phyloP scores from a whole-genome alignment of 2,888 invertebrate genomes.

The Heliconius ethilla region DNA sequence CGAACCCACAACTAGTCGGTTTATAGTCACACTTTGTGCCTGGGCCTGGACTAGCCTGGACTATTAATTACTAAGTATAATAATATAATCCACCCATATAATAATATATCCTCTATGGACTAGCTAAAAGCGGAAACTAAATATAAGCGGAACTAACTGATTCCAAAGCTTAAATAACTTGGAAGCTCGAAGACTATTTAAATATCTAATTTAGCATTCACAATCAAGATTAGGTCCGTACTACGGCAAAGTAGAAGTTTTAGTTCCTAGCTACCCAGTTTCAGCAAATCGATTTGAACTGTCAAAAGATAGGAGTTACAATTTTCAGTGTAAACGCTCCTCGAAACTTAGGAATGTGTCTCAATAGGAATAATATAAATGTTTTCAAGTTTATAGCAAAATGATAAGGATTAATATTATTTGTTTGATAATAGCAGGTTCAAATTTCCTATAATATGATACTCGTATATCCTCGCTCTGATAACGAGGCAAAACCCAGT shows the following conservation, averaged over 20 bases:
- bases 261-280: constrained; percentile 34
- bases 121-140: not conserved
- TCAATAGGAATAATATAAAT: not conserved
- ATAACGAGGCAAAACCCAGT: too few species aligned
- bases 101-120: not conserved
- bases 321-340: constrained; percentile 29
- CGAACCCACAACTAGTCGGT: too few species aligned
- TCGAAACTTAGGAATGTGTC: not conserved
- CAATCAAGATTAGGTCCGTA: constrained; percentile 37
- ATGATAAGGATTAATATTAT: too few species aligned
- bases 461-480: too few species aligned
- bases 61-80: too few species aligned
- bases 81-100: not conserved
- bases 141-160: not conserved
- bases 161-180: not conserved
- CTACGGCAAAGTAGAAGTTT: constrained; percentile 30
- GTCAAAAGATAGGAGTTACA: constrained; percentile 44
- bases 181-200: constrained; percentile 22
- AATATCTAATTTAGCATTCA: constrained; percentile 34
- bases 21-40: too few species aligned
- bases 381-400: not conserved
- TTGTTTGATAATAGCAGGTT: too few species aligned
- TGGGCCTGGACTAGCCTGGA: too few species aligned
- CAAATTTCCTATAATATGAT: too few species aligned
- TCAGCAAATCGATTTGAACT: constrained; percentile 44